A percentile compares a stretch with the other conserved stretches of the same genome.
phyloP scores from a whole-genome alignment of 2,888 invertebrate genomes.

The Antheraea assamensis region DNA sequence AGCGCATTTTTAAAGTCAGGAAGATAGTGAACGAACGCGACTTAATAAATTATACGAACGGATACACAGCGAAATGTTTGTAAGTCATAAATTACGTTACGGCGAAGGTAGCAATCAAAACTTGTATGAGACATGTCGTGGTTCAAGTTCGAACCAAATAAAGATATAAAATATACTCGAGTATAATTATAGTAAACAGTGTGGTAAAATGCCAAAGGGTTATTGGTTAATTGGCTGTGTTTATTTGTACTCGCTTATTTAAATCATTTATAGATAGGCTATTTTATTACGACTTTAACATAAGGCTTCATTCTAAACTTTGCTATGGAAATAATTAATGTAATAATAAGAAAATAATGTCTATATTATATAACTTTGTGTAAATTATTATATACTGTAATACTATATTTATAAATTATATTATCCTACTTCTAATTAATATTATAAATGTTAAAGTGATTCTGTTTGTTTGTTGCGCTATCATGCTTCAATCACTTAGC shows the following conservation, averaged over 20 bases:
- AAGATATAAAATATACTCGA: not conserved
- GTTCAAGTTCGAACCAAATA: constrained; percentile 1
- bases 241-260: not conserved
- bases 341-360: too few relatives aligned
- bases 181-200: constrained; percentile 3
- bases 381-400: not conserved
- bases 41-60: not conserved
- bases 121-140: not conserved
- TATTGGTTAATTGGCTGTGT: constrained; percentile 1
- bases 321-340: too few relatives aligned
- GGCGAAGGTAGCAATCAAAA: not conserved
- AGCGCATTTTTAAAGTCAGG: not conserved
- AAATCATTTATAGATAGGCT: not conserved
- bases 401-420: too few relatives aligned
- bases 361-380: not conserved
- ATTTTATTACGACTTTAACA: not conserved
- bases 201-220: not conserved
- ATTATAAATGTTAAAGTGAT: too few relatives aligned
- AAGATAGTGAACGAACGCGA: not conserved
- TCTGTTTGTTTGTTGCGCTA: too few relatives aligned
- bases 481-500: too few relatives aligned
- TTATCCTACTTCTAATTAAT: too few relatives aligned
- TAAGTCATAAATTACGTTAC: constrained; percentile 1
- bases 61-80: not conserved
- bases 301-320: not conserved